phyloP scores from a whole-genome alignment of 2,888 invertebrate species.

The Cenopis cana region DNA sequence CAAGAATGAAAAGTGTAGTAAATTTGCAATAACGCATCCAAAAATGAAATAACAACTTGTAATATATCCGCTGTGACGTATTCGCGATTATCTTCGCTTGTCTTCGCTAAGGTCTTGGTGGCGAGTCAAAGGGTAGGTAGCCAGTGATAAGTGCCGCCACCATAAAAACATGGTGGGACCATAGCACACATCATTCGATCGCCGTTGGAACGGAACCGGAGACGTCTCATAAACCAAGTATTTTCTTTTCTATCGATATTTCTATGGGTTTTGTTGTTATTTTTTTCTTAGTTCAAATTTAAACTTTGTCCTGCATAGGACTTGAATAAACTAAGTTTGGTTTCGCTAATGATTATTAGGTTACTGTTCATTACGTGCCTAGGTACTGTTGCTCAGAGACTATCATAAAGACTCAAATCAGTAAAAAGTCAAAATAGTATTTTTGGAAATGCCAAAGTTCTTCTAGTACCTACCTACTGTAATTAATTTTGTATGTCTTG shows the following conservation, averaged over 20 bases:
- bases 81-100: background rate
- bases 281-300: too few relatives aligned
- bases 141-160: background rate
- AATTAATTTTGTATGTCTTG: too few relatives aligned
- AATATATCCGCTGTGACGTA: background rate
- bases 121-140: conserved; percentile 11
- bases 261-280: background rate
- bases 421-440: too few relatives aligned
- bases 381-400: background rate
- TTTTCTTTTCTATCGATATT: background rate
- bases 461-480: too few relatives aligned
- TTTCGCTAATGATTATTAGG: too few relatives aligned
- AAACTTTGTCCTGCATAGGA: too few relatives aligned
- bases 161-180: conserved; percentile 9
- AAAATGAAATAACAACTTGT: too few relatives aligned
- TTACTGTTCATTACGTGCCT: background rate
- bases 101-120: background rate
- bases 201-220: conserved; percentile 7
- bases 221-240: background rate
- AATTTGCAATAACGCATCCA: too few relatives aligned
- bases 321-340: too few relatives aligned
- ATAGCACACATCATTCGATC: conserved; percentile 21
- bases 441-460: too few relatives aligned
- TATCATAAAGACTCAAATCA: background rate
- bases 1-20: too few relatives aligned